A percentile compares a stretch with the other conserved stretches of the same genome.
Evolutionary conservation across 2,113 vertebrate genomes (phyloP).

Genomic region (Myiagra hebetior): DNA sequence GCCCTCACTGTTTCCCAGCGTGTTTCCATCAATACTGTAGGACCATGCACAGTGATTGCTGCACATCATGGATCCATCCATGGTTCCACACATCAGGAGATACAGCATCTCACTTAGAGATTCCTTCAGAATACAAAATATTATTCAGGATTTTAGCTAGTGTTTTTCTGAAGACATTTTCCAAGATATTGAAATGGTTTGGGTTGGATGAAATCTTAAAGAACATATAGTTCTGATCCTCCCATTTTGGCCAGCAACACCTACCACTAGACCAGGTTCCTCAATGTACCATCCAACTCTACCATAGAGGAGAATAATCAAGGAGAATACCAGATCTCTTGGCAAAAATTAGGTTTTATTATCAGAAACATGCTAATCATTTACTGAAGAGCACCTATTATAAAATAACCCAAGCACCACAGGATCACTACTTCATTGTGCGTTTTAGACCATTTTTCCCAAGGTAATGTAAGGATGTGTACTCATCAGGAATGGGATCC

Average conservation of each 20-base stretch:
- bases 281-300: not conserved
- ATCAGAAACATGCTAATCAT: not conserved
- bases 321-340: not conserved
- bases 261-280: not conserved
- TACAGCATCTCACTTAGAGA: not conserved
- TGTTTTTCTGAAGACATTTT: not conserved
- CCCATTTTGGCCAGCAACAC: not conserved
- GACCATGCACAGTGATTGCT: not conserved
- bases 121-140: not conserved
- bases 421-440: not conserved
- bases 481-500: not conserved
- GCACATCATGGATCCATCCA: not conserved
- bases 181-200: accelerated
- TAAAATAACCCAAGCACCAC: not conserved
- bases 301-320: not conserved
- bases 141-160: not conserved
- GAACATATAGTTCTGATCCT: accelerated
- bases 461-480: not conserved
- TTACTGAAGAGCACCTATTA: not conserved
- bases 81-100: not conserved
- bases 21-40: not conserved
- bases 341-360: not conserved
- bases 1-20: not conserved
- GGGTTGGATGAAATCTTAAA: not conserved
- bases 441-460: not conserved